A percentile compares a stretch with the other conserved stretches of the same genome.
Conservation (phyloP, 2,113 vertebrate genomes). For the Otocyon megalotis region DNA sequence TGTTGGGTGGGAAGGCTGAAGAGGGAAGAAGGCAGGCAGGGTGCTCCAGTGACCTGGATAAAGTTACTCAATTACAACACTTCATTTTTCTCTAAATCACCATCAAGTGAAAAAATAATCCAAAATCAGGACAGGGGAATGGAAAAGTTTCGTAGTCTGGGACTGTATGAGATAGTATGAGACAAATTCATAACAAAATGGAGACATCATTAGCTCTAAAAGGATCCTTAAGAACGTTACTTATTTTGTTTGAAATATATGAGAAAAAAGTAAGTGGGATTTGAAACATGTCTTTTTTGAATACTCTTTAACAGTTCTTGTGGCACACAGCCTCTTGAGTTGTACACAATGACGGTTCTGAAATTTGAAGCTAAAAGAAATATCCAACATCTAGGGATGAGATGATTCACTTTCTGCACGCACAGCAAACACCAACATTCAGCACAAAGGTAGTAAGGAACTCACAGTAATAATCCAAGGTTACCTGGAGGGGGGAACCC, state of each 20-base stretch:
- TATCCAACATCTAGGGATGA: neutral
- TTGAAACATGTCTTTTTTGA: neutral
- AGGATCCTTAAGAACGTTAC: neutral
- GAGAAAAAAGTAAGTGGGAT: neutral
- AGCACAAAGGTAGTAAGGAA: neutral
- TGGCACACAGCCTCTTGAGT: neutral
- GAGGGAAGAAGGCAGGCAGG: neutral
- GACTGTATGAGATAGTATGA: neutral
- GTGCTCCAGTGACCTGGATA: conserved; percentile 16
- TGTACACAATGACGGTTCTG: neutral
- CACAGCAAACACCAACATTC: neutral
- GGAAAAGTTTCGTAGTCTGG: neutral
- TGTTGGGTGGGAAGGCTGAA: neutral
- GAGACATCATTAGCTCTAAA: neutral
- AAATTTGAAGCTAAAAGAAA: conserved; percentile 14
- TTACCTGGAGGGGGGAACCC: neutral
- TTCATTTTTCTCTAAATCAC: conserved; percentile 1
- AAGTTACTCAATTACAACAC: neutral
- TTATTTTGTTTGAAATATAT: conserved; percentile 10
- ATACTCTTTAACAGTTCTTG: neutral
- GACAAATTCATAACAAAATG: neutral
- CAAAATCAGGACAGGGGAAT: neutral
- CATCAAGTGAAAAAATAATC: neutral
- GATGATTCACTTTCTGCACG: neutral
- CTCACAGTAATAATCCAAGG: neutral